These are phyloP conservation scores for Aphelenchoides bicaudatus DNA, from an alignment of 2,888 invertebrate species.

Conservation along the genomic window DNA sequence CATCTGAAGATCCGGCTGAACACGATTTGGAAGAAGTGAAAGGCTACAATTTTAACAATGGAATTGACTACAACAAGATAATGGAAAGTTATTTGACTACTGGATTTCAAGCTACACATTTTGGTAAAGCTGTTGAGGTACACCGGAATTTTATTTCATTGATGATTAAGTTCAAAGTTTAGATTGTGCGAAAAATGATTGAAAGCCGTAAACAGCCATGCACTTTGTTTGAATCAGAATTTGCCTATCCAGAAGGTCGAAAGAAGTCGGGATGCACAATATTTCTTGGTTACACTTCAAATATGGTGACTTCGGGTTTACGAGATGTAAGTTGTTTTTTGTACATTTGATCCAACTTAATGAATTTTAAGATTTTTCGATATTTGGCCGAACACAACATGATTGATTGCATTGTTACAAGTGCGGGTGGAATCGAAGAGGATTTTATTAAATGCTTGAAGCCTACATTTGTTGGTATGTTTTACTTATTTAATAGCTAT, in stretches of 20 bases:
- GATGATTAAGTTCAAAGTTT: constrained; percentile 23
- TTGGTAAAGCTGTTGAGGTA: constrained; percentile 83
- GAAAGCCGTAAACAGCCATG: constrained; percentile 35
- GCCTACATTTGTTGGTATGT: constrained; percentile 78
- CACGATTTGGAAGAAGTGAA: neutral
- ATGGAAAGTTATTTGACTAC: constrained; percentile 75
- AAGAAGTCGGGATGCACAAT: constrained; percentile 74
- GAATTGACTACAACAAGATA: constrained; percentile 78
- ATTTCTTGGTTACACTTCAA: constrained; percentile 94
- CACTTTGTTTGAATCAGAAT: constrained; percentile 31
- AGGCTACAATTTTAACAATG: constrained; percentile 89
- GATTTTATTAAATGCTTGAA: constrained; percentile 97
- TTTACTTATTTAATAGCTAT: neutral
- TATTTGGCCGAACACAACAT: constrained; percentile 73
- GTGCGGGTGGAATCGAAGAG: constrained; percentile 96
- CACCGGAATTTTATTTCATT: constrained; percentile 65
- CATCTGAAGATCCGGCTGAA: constrained; percentile 11
- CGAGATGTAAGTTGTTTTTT: constrained; percentile 68
- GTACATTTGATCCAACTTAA: neutral
- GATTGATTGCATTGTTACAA: constrained; percentile 92
- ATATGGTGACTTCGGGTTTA: constrained; percentile 89
- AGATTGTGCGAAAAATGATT: constrained; percentile 55
- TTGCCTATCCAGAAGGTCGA: constrained; percentile 54
- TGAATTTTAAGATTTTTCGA: constrained; percentile 68
- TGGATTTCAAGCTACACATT: constrained; percentile 96